Conservation (phyloP, 2,888 invertebrate genomes). For the Sesamia inferens region DNA sequence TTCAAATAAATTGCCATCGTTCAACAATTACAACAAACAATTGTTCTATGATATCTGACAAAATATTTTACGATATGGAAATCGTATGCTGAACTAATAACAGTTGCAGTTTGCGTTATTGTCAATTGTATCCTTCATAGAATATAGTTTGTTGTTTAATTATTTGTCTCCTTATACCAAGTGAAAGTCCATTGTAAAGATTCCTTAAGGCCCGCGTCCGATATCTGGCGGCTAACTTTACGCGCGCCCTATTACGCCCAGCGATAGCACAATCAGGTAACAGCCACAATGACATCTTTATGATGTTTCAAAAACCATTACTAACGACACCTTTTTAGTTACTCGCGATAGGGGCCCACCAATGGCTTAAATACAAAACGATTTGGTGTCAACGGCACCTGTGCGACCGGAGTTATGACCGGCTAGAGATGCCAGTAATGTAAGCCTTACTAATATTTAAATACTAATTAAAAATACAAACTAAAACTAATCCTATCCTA, state of each 20-base stretch:
- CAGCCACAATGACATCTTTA: constrained; percentile 89
- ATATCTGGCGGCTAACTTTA: constrained; percentile 75
- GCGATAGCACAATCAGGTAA: constrained; percentile 88
- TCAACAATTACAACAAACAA: too few relatives aligned
- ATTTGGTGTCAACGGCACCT: constrained; percentile 76
- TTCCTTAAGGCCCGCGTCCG: constrained; percentile 52
- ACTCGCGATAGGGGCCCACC: constrained; percentile 85
- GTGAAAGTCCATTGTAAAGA: constrained; percentile 53
- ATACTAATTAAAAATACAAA: not conserved
- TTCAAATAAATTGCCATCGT: too few relatives aligned
- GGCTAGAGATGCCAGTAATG: constrained; percentile 28
- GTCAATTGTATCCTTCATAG: not conserved
- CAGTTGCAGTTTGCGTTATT: not conserved
- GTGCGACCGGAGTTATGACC: constrained; percentile 57
- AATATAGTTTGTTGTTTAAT: constrained; percentile 18
- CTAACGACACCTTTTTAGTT: constrained; percentile 90
- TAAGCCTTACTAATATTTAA: not conserved
- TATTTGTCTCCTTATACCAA: constrained; percentile 36
- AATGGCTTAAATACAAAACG: constrained; percentile 80
- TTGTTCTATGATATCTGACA: not conserved
- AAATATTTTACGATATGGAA: not conserved
- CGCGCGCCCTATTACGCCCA: constrained; percentile 72
- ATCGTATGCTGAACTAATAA: not conserved
- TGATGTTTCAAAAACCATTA: constrained; percentile 90
- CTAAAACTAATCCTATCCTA: not conserved